Conservation (phyloP, 2,888 invertebrate genomes). For the Hesperia comma region DNA sequence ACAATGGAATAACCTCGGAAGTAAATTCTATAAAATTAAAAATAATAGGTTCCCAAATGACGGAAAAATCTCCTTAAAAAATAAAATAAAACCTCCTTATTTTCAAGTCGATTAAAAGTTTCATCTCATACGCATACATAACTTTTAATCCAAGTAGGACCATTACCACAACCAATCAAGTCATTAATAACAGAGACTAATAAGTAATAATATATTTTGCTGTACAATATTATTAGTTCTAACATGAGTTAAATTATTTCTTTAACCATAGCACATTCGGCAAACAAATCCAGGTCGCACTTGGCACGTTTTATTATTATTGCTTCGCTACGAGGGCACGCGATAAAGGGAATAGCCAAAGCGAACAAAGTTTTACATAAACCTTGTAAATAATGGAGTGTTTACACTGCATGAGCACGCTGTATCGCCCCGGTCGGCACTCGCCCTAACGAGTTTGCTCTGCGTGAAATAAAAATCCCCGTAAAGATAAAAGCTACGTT, state of each 20-base stretch:
- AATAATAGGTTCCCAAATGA: too few species aligned
- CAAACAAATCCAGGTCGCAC: background rate
- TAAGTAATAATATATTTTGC: too few species aligned
- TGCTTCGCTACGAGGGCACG: constrained; percentile 2
- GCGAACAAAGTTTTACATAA: constrained; percentile 11
- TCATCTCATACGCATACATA: too few species aligned
- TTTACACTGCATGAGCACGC: constrained; percentile 14
- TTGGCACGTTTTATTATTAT: constrained; percentile 7
- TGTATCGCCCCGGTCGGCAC: constrained; percentile 13
- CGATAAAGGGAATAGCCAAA: constrained; percentile 4
- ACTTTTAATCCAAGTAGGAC: too few species aligned
- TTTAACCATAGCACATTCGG: background rate
- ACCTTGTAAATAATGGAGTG: constrained; percentile 14
- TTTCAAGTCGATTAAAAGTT: too few species aligned
- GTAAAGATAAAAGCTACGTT: constrained; percentile 17
- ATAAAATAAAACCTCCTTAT: too few species aligned
- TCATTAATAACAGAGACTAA: too few species aligned
- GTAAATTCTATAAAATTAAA: too few species aligned
- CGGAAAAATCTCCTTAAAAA: too few species aligned
- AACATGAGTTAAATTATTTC: background rate
- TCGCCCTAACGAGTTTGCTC: constrained; percentile 22
- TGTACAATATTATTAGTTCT: too few species aligned
- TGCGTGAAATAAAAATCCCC: constrained; percentile 16
- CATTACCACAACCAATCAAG: too few species aligned
- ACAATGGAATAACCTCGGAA: too few species aligned